Evolutionary conservation across 2,113 vertebrate genomes (phyloP).

Genomic region (Anoura caudifer): DNA sequence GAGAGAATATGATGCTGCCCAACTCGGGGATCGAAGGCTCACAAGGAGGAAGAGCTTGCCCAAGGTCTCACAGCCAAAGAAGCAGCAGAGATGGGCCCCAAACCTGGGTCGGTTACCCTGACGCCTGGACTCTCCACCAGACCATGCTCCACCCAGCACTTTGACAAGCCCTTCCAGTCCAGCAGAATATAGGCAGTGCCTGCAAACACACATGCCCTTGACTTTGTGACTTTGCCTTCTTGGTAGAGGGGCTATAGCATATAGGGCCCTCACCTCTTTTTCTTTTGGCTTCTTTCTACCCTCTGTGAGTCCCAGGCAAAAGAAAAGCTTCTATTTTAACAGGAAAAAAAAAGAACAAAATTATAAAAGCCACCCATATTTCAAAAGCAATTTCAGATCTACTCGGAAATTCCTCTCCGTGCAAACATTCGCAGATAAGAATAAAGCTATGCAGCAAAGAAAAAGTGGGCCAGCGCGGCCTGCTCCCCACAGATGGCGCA

Average conservation of each 20-base stretch:
- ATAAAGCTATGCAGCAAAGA: not conserved
- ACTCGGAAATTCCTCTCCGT: not conserved
- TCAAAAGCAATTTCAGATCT: constrained; percentile 52
- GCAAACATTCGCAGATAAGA: constrained; percentile 51
- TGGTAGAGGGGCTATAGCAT: not conserved
- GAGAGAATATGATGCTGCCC: not conserved
- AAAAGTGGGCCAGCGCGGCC: constrained; percentile 14
- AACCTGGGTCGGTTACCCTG: not conserved
- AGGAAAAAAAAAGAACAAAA: not conserved
- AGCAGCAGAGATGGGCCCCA: not conserved
- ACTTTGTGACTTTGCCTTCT: not conserved
- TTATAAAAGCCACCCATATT: not conserved
- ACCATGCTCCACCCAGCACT: not conserved
- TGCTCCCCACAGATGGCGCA: not conserved
- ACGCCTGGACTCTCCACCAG: not conserved
- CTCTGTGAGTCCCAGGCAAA: not conserved
- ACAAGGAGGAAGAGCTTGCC: not conserved
- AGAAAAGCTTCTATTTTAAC: not conserved
- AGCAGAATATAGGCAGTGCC: not conserved
- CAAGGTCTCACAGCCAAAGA: not conserved
- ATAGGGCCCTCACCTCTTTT: not conserved
- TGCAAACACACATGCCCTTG: not conserved
- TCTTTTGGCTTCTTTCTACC: not conserved
- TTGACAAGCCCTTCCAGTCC: not conserved
- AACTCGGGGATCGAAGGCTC: not conserved